phyloP scores from a whole-genome alignment of 1,140 invertebrate species.

The Reticulitermes speratus region DNA sequence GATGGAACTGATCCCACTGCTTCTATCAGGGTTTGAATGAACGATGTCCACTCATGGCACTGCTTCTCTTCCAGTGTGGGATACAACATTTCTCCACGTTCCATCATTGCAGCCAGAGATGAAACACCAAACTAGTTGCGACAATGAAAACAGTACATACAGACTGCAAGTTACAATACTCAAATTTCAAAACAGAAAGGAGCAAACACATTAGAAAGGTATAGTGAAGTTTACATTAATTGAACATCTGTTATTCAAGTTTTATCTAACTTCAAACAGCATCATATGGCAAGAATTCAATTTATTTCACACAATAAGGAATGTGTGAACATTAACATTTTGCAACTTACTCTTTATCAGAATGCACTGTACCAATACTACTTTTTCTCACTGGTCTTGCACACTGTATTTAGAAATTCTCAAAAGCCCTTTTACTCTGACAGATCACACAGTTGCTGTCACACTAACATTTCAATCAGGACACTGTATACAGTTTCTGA shows the following conservation, averaged over 20 bases:
- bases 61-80: conserved; percentile 10
- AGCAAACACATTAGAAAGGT: neutral
- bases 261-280: neutral
- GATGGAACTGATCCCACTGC: neutral
- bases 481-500: too few relatives aligned
- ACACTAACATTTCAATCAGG: too few relatives aligned
- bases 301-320: too few relatives aligned
- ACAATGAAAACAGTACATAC: neutral
- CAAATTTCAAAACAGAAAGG: neutral
- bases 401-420: too few relatives aligned
- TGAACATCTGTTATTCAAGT: neutral
- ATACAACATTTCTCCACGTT: conserved; percentile 6
- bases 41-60: conserved; percentile 13
- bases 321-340: neutral
- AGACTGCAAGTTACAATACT: neutral
- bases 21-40: conserved; percentile 13
- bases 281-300: neutral
- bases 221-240: neutral
- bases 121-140: conserved; percentile 23
- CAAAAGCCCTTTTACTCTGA: too few relatives aligned
- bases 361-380: neutral
- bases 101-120: conserved; percentile 24
- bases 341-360: neutral
- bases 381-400: neutral
- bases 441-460: too few relatives aligned